These are phyloP conservation scores for Poecilus cupreus DNA, from an alignment of 2,888 invertebrate species.

Conservation along the genomic window DNA sequence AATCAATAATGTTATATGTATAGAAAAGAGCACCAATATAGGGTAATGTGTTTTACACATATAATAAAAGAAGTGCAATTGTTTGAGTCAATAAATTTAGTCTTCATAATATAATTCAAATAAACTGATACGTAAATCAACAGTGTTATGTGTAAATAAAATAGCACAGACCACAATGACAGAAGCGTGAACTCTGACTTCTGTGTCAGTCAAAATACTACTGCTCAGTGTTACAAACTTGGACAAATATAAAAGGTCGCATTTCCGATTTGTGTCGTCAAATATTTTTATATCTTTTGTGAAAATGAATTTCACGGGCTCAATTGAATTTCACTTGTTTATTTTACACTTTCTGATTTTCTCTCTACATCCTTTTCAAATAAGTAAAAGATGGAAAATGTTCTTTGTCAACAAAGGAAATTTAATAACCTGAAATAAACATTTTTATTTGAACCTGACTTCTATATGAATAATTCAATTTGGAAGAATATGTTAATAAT, in stretches of 20 bases:
- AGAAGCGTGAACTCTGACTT: no score
- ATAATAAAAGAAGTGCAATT: no score
- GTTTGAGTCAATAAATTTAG: no score
- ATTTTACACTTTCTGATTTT: constrained; percentile 17
- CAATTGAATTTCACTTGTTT: constrained; percentile 36
- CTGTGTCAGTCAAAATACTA: not conserved
- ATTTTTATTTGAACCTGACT: not conserved
- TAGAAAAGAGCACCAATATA: no score
- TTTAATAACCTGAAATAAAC: not conserved
- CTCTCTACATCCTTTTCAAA: not conserved
- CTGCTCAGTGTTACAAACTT: not conserved
- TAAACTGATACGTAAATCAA: no score
- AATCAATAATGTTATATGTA: no score
- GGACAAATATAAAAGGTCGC: constrained; percentile 25
- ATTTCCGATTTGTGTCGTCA: constrained; percentile 20
- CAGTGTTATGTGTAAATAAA: no score
- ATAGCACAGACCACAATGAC: no score
- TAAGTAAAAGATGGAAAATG: not conserved
- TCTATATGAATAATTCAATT: not conserved
- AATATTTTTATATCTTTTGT: constrained; percentile 40
- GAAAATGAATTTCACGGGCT: constrained; percentile 27
- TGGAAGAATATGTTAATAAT: no score
- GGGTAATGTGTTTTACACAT: no score
- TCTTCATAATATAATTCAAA: no score
- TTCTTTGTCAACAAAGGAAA: not conserved